A percentile compares a stretch with the other conserved stretches of the same genome.
Evolutionary conservation across 2,888 invertebrate genomes (phyloP).

Genomic region (Steromphala cineraria): DNA sequence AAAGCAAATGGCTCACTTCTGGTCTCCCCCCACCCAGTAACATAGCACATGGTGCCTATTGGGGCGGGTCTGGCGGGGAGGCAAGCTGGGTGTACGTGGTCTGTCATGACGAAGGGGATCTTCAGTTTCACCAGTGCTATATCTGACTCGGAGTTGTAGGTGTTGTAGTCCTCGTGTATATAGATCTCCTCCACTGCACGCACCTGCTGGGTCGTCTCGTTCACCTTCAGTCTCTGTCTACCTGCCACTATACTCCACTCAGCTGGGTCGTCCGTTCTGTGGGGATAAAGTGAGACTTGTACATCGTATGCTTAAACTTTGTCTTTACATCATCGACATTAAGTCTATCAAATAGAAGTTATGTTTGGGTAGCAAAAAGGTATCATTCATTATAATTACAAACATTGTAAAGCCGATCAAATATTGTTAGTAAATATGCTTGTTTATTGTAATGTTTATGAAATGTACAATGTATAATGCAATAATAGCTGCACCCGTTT

Average conservation of each 20-base stretch:
- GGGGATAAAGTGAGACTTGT: no score
- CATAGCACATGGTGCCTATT: conserved; percentile 47
- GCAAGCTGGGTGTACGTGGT: conserved; percentile 51
- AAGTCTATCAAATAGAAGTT: no score
- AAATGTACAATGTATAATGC: no score
- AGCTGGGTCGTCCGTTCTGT: conserved; percentile 23
- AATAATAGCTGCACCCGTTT: no score
- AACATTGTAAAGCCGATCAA: no score
- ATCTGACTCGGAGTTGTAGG: conserved; percentile 50
- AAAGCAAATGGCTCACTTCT: conserved; percentile 30
- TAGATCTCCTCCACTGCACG: conserved; percentile 41
- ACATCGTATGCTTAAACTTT: no score
- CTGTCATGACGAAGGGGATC: conserved; percentile 45
- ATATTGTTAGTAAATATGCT: no score
- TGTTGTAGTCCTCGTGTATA: conserved; percentile 49
- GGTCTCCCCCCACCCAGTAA: conserved; percentile 64
- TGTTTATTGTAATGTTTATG: no score
- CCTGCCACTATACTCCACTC: conserved; percentile 52
- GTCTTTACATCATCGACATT: no score
- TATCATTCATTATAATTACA: no score
- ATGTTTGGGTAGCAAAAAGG: no score
- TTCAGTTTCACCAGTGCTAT: conserved; percentile 59
- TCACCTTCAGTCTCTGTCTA: conserved; percentile 38
- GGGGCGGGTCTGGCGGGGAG: conserved; percentile 40
- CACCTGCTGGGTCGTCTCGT: conserved; percentile 41